phyloP scores from a whole-genome alignment of 2,797 vertebrate species.

The Hypotaenidia philippensis region DNA sequence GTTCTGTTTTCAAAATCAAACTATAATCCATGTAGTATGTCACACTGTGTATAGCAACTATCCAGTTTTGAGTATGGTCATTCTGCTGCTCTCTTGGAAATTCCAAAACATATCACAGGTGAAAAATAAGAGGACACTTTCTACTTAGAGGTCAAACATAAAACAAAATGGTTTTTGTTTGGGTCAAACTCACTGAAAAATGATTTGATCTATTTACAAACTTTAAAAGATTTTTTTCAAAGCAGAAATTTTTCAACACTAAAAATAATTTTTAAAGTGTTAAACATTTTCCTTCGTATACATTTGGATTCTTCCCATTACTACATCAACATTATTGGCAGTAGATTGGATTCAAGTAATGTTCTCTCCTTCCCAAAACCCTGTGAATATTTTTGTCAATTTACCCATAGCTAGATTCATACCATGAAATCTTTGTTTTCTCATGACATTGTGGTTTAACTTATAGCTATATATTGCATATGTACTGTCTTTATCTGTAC shows the following conservation, averaged over 20 bases:
- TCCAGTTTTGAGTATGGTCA: accelerated
- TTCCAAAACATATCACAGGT: not conserved
- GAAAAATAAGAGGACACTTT: not conserved
- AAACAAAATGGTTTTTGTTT: not conserved
- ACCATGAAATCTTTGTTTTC: not conserved
- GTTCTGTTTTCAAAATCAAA: not conserved
- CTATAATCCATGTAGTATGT: not conserved
- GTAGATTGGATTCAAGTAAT: not conserved
- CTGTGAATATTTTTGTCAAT: not conserved
- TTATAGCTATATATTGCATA: not conserved
- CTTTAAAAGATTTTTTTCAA: not conserved
- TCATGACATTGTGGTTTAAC: not conserved
- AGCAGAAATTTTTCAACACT: not conserved
- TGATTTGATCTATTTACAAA: not conserved
- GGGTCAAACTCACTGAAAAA: not conserved
- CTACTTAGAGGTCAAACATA: not conserved
- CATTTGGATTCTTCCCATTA: not conserved
- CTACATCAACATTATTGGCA: not conserved
- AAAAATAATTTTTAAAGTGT: not conserved
- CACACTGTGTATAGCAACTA: not conserved
- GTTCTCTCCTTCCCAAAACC: not conserved
- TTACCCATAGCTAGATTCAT: not conserved
- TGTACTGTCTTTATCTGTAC: not conserved
- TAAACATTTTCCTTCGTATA: not conserved
- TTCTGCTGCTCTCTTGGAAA: not conserved